phyloP scores from a whole-genome alignment of 2,888 invertebrate genomes.

The Pseudeuparius sepicola region DNA sequence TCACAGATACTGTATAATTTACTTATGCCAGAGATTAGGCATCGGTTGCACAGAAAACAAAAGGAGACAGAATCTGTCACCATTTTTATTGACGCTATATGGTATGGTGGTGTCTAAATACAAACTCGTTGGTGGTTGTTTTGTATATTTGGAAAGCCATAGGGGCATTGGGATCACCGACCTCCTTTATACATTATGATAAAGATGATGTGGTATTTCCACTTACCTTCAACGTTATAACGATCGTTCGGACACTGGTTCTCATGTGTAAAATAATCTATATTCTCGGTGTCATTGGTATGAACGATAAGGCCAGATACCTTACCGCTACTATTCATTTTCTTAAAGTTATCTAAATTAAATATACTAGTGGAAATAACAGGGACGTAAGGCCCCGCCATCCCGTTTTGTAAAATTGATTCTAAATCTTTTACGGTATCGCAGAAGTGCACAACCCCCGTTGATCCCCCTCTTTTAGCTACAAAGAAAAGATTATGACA shows the following conservation, averaged over 20 bases:
- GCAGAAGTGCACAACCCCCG: slow-evolving; percentile 74
- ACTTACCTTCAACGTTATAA: slow-evolving; percentile 41
- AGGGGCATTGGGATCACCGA: no score
- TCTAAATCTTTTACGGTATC: slow-evolving; percentile 53
- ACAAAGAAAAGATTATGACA: slow-evolving; percentile 10
- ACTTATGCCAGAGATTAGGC: no score
- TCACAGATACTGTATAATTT: no score
- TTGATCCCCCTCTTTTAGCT: slow-evolving; percentile 70
- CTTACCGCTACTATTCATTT: slow-evolving; percentile 43
- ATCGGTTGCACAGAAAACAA: no score
- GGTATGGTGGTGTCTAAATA: no score
- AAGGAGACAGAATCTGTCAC: no score
- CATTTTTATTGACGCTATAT: no score
- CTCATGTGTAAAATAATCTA: slow-evolving; percentile 49
- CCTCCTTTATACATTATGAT: no score
- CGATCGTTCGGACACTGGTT: slow-evolving; percentile 74
- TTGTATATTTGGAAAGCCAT: no score
- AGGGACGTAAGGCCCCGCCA: slow-evolving; percentile 73
- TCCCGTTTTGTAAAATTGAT: slow-evolving; percentile 61
- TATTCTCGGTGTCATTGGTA: slow-evolving; percentile 37
- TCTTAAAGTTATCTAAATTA: slow-evolving; percentile 43
- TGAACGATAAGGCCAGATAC: slow-evolving; percentile 59
- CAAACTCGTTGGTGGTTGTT: no score
- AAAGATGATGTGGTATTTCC: no score
- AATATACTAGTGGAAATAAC: slow-evolving; percentile 57